A percentile compares a stretch with the other conserved stretches of the same genome.
Evolutionary conservation across 2,797 vertebrate species (phyloP).

Genomic region (Pseudopleuronectes americanus): DNA sequence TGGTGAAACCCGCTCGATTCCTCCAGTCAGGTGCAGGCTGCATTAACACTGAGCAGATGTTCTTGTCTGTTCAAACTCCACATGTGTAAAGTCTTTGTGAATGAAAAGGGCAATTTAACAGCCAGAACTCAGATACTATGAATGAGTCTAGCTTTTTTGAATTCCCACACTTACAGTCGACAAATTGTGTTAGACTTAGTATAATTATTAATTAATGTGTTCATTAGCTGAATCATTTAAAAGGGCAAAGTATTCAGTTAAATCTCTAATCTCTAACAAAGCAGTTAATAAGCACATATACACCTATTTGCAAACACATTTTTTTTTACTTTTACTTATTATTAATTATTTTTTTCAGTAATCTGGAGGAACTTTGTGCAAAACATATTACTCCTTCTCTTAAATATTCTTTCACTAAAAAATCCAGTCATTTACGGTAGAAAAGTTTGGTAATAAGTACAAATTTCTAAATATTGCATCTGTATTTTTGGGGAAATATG

Average conservation of each 20-base stretch:
- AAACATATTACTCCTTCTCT: neutral
- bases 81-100: conserved; percentile 54
- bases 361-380: too few relatives aligned
- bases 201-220: too few relatives aligned
- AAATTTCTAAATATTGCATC: too few relatives aligned
- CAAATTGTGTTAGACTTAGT: conserved; percentile 4
- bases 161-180: neutral
- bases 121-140: conserved; percentile 27
- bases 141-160: conserved; percentile 26
- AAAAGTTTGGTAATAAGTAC: neutral
- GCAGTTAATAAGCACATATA: neutral
- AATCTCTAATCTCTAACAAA: neutral
- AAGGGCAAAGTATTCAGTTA: neutral
- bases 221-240: too few relatives aligned
- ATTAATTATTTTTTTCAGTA: neutral
- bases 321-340: conserved; percentile 5
- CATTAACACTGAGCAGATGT: conserved; percentile 74
- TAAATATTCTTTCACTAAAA: too few relatives aligned
- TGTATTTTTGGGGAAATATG: too few relatives aligned
- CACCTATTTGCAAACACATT: neutral
- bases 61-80: conserved; percentile 57
- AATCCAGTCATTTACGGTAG: neutral
- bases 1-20: conserved; percentile 26
- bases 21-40: conserved; percentile 59
- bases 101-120: conserved; percentile 39